These are phyloP conservation scores for Nemotelus nigrinus DNA, from an alignment of 2,888 invertebrate genomes.

Conservation along the genomic window DNA sequence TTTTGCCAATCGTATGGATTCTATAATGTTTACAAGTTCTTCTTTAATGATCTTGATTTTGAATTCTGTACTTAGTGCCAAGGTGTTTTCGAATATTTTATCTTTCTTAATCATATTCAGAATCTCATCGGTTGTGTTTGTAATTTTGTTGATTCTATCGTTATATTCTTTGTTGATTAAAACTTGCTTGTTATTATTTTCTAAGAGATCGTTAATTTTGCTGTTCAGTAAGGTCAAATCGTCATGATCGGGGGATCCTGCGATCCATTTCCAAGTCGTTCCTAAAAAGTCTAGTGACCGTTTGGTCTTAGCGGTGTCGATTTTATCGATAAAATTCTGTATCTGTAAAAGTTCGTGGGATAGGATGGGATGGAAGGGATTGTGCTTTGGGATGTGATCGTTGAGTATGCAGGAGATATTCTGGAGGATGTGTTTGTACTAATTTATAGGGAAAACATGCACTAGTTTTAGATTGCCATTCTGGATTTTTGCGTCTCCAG, in stretches of 20 bases:
- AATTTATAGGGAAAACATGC: not conserved
- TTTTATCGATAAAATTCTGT: not conserved
- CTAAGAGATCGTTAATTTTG: not conserved
- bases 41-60: slow-evolving; percentile 49
- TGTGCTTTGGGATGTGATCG: not conserved
- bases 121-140: slow-evolving; percentile 1
- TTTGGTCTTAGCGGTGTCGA: not conserved
- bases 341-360: not conserved
- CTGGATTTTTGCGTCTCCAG: slow-evolving; percentile 1
- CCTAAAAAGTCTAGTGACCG: not conserved
- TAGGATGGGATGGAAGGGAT: slow-evolving; percentile 4
- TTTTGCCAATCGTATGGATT: slow-evolving; percentile 51
- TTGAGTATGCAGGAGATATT: not conserved
- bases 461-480: slow-evolving; percentile 5
- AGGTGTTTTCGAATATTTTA: not conserved
- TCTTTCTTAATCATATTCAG: not conserved
- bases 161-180: slow-evolving; percentile 13
- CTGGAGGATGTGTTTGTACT: not conserved
- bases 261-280: slow-evolving; percentile 1
- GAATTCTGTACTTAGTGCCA: slow-evolving; percentile 35
- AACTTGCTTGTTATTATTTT: slow-evolving; percentile 7
- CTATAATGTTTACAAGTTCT: slow-evolving; percentile 48
- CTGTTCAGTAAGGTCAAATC: not conserved
- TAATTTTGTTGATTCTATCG: slow-evolving; percentile 10
- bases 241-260: no score